Evolutionary conservation across 2,113 vertebrate genomes (phyloP).

Genomic region (Elephas maximus): DNA sequence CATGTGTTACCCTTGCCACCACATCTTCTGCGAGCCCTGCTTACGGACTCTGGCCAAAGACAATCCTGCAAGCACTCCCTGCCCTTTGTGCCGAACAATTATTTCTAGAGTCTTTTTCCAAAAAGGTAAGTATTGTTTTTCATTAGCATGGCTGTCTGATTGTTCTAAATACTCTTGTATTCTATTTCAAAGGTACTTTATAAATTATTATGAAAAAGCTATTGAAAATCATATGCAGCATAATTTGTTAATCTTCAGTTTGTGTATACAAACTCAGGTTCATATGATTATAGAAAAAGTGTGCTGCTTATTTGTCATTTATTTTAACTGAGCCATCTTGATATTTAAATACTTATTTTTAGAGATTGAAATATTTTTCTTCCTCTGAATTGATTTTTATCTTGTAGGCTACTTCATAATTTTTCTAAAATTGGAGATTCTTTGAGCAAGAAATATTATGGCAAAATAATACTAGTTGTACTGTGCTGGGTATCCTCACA

Average conservation of each 20-base stretch:
- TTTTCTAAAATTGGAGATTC: background rate
- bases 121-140: constrained; percentile 90
- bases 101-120: constrained; percentile 95
- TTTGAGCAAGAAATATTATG: background rate
- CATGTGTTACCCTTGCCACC: constrained; percentile 95
- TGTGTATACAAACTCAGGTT: background rate
- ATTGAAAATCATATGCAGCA: background rate
- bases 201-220: constrained; percentile 36
- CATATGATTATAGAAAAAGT: background rate
- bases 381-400: background rate
- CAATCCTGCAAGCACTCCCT: constrained; percentile 91
- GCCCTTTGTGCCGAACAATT: constrained; percentile 94
- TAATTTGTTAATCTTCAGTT: background rate
- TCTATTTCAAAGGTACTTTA: background rate
- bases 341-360: background rate
- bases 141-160: background rate
- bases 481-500: background rate
- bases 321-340: background rate
- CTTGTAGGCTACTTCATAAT: background rate
- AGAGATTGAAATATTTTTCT: background rate
- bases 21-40: constrained; percentile 97
- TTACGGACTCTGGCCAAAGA: constrained; percentile 95
- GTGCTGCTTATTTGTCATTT: background rate
- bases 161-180: background rate
- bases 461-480: background rate